Evolutionary conservation across 23 tunicate species (phyloP), one percentile per base, ranked within the genome.

Genomic region (Phallusia fumigata): DNA sequence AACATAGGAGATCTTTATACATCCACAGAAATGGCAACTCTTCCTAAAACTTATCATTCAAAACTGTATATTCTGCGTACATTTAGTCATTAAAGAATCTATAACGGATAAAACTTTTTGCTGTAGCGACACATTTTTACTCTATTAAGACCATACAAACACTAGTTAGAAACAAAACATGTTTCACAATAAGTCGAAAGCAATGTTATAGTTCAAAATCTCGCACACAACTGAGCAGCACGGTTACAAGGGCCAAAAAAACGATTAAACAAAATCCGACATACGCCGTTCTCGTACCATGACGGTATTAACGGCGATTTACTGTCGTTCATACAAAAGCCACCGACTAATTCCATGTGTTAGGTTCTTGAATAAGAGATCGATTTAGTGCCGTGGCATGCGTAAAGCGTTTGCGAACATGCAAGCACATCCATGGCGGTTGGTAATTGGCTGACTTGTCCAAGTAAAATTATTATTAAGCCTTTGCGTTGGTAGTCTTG

Each of bases 291-390:
- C 3, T 58, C 69, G 26, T 58, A 24, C 11, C 15, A 58, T 6
- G 69, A 13, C 69, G 69, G 69, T 24, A 51, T 51, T 58, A 58
- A 58, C 8, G 69, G 69, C 58, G 58, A 58, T 58, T 58, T 58
- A 24, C 69, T 21, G 15, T 58, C 28, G 69, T 24, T 5, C 28
- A 21, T 16, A 58, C 69, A 58, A 58, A 21, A 24, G 69, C 26
- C 69, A 58, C 13, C 26, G 28, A 1, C 69, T 58, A 1, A 24
- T 24, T 11, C 26, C 11, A 6, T 6, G 69, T 58, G 11, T 22
- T 58, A 58, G 13, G 28, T 58, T 16, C 69, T 1, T 58, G 28
- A 58, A 40, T 40, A 40, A 40, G n/a, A 40, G 47, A 58, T 21
- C 69, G 69, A 58, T 58, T 58, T 6, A 58, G 69, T 58, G 69